Percentiles rank a stretch among this genome's conserved stretches.
Evolutionary conservation across 2,113 vertebrate genomes (phyloP).

Genomic region (Crotalus helleri): DNA sequence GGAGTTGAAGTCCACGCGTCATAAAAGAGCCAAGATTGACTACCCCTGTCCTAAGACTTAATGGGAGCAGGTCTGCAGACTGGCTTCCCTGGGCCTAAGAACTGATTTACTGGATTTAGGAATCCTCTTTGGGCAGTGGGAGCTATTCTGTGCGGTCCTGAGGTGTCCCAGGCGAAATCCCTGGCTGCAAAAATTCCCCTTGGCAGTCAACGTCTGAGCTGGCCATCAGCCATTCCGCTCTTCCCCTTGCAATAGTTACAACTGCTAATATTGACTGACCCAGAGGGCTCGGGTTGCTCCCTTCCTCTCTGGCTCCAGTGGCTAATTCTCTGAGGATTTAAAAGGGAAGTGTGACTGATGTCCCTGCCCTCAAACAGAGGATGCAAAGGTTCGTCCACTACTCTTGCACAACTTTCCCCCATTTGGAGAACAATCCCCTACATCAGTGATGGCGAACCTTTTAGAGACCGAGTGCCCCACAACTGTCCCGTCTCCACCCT

Average conservation of each 20-base stretch:
- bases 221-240: background rate
- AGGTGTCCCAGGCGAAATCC: background rate
- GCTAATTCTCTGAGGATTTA: background rate
- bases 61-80: background rate
- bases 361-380: background rate
- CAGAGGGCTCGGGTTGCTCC: background rate
- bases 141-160: background rate
- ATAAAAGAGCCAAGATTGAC: no score
- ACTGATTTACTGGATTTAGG: background rate
- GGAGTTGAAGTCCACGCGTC: no score
- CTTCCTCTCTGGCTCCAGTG: background rate
- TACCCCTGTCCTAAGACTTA: background rate
- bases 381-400: background rate
- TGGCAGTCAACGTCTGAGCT: background rate
- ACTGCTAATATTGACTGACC: background rate
- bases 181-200: no score
- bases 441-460: no score
- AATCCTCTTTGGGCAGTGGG: background rate
- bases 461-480: no score
- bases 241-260: background rate
- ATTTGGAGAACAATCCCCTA: background rate
- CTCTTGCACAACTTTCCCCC: background rate
- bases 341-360: background rate
- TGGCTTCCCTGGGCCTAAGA: background rate
- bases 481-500: no score